Evolutionary conservation across 2,797 vertebrate genomes (phyloP).

Genomic region (Peromyscus eremicus): DNA sequence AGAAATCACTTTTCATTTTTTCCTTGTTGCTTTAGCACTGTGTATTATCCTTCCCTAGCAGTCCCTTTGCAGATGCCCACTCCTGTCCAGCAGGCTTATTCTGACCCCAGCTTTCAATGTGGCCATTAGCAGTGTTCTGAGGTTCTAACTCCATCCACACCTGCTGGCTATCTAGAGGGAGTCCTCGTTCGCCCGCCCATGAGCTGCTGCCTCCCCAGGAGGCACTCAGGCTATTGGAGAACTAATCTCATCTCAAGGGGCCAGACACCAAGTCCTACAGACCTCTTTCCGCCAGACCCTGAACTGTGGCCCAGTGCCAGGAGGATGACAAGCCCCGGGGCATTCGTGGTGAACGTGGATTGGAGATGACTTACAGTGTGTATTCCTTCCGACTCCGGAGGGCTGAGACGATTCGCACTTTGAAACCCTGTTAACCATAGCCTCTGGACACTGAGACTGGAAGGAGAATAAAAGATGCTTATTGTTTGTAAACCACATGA

Average conservation of each 20-base stretch:
- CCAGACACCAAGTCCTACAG: conserved; percentile 82
- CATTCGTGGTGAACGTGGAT: conserved; percentile 76
- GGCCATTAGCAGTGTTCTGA: conserved; percentile 69
- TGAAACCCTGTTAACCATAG: conserved; percentile 79
- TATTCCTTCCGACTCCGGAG: conserved; percentile 80
- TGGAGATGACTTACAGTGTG: conserved; percentile 75
- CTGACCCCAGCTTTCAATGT: conserved; percentile 75
- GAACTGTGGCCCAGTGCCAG: conserved; percentile 78
- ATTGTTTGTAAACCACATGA: conserved; percentile 79
- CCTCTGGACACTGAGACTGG: conserved; percentile 80
- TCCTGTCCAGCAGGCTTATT: conserved; percentile 69
- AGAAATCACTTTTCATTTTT: background rate
- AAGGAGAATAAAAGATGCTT: conserved; percentile 83
- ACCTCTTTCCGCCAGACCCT: conserved; percentile 82
- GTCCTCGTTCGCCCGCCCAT: conserved; percentile 60
- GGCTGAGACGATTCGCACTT: conserved; percentile 83
- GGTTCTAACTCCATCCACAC: conserved; percentile 70
- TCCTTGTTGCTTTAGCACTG: conserved; percentile 61
- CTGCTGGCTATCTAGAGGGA: conserved; percentile 76
- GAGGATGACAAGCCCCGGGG: conserved; percentile 77
- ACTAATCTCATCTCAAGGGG: conserved; percentile 83
- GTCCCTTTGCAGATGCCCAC: conserved; percentile 62
- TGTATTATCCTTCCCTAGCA: background rate
- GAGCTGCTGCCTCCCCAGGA: conserved; percentile 73
- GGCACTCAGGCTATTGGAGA: conserved; percentile 81